These are phyloP conservation scores for Solenodon paradoxus DNA, from an alignment of 2,113 vertebrate genomes.

Conservation along the genomic window DNA sequence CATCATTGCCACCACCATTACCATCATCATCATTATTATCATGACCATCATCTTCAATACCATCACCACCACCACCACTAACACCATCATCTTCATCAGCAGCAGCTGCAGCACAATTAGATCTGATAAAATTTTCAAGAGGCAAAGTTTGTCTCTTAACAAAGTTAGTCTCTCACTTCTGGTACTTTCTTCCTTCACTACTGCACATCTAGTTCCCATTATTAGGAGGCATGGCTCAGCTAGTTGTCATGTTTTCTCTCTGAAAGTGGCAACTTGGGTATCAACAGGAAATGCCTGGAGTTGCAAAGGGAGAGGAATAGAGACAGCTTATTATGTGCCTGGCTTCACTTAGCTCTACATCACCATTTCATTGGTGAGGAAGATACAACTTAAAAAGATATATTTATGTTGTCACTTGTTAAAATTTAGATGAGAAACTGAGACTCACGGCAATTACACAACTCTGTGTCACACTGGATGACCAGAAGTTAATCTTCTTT, in stretches of 20 bases:
- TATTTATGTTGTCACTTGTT: background rate
- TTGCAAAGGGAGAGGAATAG: background rate
- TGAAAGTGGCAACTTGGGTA: background rate
- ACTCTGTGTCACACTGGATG: background rate
- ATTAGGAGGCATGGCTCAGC: background rate
- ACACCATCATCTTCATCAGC: background rate
- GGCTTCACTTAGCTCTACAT: background rate
- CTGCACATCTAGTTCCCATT: background rate
- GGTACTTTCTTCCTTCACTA: background rate
- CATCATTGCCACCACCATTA: too few species aligned
- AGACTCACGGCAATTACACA: background rate
- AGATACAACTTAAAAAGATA: background rate
- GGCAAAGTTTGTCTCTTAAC: background rate
- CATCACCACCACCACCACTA: background rate
- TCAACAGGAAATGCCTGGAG: background rate
- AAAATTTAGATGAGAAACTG: background rate
- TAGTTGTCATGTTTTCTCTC: background rate
- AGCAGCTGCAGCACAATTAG: background rate
- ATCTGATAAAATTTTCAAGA: background rate
- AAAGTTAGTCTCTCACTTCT: too few species aligned
- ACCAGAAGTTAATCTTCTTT: background rate
- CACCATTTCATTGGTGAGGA: background rate
- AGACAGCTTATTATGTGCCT: background rate
- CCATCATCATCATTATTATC: background rate
- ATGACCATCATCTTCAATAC: fast-evolving